These are phyloP conservation scores for Drosophila tropicalis DNA, from an alignment of 1,140 invertebrate genomes.

Conservation along the genomic window DNA sequence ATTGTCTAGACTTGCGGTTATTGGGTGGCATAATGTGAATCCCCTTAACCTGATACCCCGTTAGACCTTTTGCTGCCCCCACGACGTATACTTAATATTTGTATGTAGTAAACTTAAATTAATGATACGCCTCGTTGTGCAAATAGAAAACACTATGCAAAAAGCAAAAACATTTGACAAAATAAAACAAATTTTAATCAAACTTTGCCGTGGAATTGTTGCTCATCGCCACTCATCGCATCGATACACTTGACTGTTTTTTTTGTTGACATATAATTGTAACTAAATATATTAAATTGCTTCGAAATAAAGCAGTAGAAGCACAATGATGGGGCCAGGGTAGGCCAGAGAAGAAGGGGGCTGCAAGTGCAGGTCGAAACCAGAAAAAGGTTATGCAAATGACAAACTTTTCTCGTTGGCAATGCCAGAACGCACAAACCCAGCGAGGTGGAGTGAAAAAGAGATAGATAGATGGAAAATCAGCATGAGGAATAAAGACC, in stretches of 20 bases:
- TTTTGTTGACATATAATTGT: constrained; percentile 81
- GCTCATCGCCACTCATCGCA: not conserved
- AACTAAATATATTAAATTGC: constrained; percentile 82
- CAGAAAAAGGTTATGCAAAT: constrained; percentile 75
- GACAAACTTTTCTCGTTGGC: constrained; percentile 63
- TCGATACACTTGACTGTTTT: constrained; percentile 17
- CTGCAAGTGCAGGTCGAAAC: not conserved
- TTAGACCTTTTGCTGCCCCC: not conserved
- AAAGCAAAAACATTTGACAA: constrained; percentile 34
- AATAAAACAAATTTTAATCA: constrained; percentile 18
- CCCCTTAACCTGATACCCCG: too few species aligned
- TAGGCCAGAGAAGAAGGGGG: not conserved
- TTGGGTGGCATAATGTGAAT: not conserved
- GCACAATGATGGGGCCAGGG: not conserved
- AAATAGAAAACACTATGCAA: constrained; percentile 35
- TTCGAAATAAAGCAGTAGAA: constrained; percentile 69
- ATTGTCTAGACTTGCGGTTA: constrained; percentile 10
- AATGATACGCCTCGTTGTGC: constrained; percentile 74
- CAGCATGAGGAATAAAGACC: not conserved
- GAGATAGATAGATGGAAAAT: constrained; percentile 22
- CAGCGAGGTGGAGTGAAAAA: constrained; percentile 14
- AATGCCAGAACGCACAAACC: constrained; percentile 40
- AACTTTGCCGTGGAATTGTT: not conserved
- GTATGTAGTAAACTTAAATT: constrained; percentile 62
- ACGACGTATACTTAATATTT: constrained; percentile 69